Conservation (phyloP, 2,888 invertebrate species). For the Napeogenes sylphis region DNA sequence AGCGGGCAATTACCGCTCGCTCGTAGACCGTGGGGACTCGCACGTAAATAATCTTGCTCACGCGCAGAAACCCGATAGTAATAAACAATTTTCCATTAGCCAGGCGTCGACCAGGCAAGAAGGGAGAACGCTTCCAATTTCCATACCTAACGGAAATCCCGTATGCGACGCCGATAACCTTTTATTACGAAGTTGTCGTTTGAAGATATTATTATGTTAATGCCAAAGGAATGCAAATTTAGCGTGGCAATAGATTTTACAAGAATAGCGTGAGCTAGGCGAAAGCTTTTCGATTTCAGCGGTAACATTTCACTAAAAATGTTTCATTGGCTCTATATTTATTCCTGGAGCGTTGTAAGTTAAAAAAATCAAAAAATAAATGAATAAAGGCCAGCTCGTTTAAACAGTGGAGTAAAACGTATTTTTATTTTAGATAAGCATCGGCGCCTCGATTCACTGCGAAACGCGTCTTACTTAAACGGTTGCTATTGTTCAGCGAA, state of each 20-base stretch:
- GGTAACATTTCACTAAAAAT: conserved; percentile 46
- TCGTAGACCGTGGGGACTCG: conserved; percentile 58
- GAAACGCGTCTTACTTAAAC: conserved; percentile 60
- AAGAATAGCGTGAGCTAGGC: conserved; percentile 50
- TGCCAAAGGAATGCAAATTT: conserved; percentile 64
- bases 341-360: neutral
- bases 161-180: conserved; percentile 52
- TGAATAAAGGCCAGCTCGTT: conserved; percentile 13
- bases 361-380: conserved; percentile 12
- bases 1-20: conserved; percentile 66
- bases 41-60: conserved; percentile 69
- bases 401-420: conserved; percentile 15
- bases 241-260: conserved; percentile 60
- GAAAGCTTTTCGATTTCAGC: conserved; percentile 48
- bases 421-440: conserved; percentile 36
- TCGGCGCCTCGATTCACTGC: conserved; percentile 43
- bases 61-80: conserved; percentile 62
- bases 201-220: conserved; percentile 66
- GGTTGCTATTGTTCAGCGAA: conserved; percentile 65
- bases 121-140: conserved; percentile 53
- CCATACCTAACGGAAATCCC: conserved; percentile 55
- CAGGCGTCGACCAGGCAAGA: conserved; percentile 41
- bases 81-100: conserved; percentile 73
- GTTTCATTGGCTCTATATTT: conserved; percentile 14
- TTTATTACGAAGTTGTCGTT: conserved; percentile 64